Conservation (phyloP, 2,113 vertebrate genomes). For the Calyptomena viridis region DNA sequence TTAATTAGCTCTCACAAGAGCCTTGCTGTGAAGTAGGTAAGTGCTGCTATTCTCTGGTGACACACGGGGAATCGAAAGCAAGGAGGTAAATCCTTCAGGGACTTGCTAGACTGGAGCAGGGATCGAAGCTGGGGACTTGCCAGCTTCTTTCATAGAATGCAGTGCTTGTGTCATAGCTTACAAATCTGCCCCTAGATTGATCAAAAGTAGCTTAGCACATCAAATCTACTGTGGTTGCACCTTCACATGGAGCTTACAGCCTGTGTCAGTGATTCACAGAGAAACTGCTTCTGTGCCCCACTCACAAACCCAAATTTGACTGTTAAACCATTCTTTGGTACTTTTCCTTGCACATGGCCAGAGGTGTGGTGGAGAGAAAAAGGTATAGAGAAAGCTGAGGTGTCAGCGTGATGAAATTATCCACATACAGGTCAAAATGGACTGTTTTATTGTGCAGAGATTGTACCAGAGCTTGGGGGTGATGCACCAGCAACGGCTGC, state of each 20-base stretch:
- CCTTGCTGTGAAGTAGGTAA: conserved; percentile 47
- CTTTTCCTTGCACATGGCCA: accelerated
- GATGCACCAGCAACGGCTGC: neutral
- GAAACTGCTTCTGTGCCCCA: neutral
- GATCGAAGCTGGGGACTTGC: neutral
- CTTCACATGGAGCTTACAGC: neutral
- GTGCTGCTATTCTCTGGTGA: neutral
- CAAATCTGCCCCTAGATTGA: neutral
- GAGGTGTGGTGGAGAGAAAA: neutral
- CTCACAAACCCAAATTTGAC: neutral
- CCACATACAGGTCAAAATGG: neutral
- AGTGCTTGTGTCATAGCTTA: neutral
- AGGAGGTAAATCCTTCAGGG: neutral
- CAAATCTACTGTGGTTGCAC: accelerated
- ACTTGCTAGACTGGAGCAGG: neutral
- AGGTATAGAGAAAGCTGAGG: neutral
- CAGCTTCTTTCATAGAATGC: neutral
- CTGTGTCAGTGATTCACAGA: neutral
- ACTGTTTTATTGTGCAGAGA: neutral
- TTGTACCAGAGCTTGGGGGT: neutral
- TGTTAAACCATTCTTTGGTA: accelerated
- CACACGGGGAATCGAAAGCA: neutral
- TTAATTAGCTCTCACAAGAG: conserved; percentile 56
- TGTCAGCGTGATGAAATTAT: neutral
- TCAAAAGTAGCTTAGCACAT: neutral